These are phyloP conservation scores for Anthopleura sola DNA, from an alignment of 64 coral and sea anemone species.

Conservation along the genomic window DNA sequence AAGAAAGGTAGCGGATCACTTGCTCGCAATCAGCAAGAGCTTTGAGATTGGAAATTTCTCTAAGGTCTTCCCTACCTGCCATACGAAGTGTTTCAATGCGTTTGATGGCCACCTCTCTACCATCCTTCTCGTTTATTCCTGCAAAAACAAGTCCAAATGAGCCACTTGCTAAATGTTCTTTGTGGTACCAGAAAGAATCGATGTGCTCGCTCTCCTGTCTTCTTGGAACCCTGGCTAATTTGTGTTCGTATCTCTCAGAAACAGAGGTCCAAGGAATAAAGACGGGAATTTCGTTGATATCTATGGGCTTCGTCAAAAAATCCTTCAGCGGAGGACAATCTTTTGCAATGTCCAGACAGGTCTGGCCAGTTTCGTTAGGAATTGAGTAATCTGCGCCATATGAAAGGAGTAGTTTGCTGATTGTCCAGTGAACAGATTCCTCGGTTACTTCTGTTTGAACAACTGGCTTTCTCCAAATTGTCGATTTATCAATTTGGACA, in stretches of 20 bases:
- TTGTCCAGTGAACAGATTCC: neutral
- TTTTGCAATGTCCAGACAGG: neutral
- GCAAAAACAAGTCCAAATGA: neutral
- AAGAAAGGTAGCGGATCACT: neutral
- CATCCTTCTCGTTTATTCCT: neutral
- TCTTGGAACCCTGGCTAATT: neutral
- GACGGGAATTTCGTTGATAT: neutral
- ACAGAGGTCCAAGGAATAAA: neutral
- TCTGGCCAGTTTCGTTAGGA: neutral
- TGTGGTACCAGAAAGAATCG: neutral
- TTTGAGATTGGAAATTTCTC: neutral
- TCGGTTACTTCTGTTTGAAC: neutral
- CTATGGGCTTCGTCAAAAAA: neutral
- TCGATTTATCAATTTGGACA: neutral
- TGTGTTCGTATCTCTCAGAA: neutral
- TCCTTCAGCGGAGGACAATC: neutral
- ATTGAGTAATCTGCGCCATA: neutral
- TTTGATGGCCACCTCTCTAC: neutral
- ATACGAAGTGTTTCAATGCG: neutral
- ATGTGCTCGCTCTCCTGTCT: neutral
- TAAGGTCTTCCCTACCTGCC: neutral
- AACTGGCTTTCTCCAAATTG: neutral
- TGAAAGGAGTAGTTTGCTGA: neutral
- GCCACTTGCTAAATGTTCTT: neutral
- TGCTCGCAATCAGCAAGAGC: neutral